These are phyloP conservation scores for Euspilapteryx auroguttella DNA, from an alignment of 2,888 invertebrate species.

Conservation along the genomic window DNA sequence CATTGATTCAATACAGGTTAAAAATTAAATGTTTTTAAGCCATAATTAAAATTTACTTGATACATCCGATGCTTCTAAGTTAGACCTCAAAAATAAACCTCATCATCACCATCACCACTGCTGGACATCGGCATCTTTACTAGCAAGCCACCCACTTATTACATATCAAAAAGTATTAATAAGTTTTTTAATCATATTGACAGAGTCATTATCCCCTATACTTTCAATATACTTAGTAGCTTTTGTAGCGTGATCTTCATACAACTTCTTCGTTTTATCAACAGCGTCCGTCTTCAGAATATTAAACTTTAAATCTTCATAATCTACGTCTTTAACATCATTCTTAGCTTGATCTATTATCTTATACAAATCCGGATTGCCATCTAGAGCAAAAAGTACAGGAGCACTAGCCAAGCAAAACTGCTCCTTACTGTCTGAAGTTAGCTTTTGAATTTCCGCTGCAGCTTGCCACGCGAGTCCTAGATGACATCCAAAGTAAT, in stretches of 20 bases:
- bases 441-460: conserved; percentile 35
- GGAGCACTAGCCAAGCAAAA: conserved; percentile 82
- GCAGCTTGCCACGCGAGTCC: conserved; percentile 81
- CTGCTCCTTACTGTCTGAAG: conserved; percentile 64
- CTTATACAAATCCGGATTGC: conserved; percentile 71
- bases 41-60: no score
- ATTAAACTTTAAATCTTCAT: conserved; percentile 59
- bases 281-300: conserved; percentile 45
- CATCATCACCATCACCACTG: no score
- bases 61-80: no score
- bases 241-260: conserved; percentile 39
- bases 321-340: conserved; percentile 69
- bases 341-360: conserved; percentile 65
- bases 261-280: conserved; percentile 36
- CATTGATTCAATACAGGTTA: no score
- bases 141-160: no score
- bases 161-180: no score
- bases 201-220: conserved; percentile 40
- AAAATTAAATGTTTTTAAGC: no score
- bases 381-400: conserved; percentile 78
- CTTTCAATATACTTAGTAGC: conserved; percentile 35
- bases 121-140: no score
- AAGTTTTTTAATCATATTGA: conserved; percentile 46
- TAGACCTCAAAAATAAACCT: no score
- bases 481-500: conserved; percentile 79